Percentiles rank a stretch among this genome's conserved stretches.
These are phyloP conservation scores for Phalanger gymnotis DNA, from an alignment of 2,797 vertebrate genomes.

Conservation along the genomic window DNA sequence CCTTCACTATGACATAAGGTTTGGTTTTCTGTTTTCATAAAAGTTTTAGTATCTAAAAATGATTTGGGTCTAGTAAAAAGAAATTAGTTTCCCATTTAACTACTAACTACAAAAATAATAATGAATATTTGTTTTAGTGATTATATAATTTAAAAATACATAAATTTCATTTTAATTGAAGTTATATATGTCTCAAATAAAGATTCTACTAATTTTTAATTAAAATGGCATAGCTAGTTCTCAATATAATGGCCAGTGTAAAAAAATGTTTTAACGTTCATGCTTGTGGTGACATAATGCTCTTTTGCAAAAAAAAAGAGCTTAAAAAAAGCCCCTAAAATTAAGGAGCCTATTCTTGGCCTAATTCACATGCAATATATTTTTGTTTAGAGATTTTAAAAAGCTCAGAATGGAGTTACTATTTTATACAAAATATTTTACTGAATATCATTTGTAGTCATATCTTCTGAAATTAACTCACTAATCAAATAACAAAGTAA, in stretches of 20 bases:
- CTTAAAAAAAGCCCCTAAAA: no score
- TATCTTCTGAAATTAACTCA: constrained; percentile 18
- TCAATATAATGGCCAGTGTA: background rate
- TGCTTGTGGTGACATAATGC: background rate
- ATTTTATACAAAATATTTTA: background rate
- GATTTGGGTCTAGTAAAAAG: background rate
- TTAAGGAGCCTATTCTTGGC: background rate
- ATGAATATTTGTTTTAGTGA: constrained; percentile 17
- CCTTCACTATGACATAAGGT: background rate
- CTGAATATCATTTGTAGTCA: background rate
- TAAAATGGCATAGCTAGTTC: background rate
- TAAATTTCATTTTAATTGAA: background rate
- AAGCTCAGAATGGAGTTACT: background rate
- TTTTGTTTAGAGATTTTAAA: background rate
- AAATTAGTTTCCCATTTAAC: background rate
- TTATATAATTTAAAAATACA: constrained; percentile 22
- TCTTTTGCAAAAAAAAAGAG: background rate
- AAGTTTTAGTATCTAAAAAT: constrained; percentile 22
- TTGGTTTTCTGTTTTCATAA: background rate
- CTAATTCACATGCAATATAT: background rate
- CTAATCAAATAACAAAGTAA: background rate
- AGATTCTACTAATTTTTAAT: constrained; percentile 4
- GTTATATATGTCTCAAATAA: background rate
- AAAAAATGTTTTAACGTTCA: background rate
- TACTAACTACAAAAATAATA: constrained; percentile 9